Base-by-base conservation (phyloP, 2,888 invertebrate species). In the Drosophila formosana region DNA sequence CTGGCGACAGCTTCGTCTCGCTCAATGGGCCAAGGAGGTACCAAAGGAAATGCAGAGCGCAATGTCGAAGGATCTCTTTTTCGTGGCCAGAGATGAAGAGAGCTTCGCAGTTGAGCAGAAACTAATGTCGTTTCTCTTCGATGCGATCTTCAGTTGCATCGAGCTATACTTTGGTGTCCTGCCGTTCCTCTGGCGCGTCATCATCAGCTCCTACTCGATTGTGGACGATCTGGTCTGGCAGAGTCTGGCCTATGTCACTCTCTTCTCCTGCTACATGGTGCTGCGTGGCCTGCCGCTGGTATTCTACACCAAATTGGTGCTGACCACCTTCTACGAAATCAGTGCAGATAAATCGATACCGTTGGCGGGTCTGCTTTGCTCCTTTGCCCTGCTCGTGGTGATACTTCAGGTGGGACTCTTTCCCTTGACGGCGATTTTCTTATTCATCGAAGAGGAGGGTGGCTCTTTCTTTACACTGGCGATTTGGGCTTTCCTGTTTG, bases 331-430 rank as follows among this genome's bases (percentile, higher is more conserved):
- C 8, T 84, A 82, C 46, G 32, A 53, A 1, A 13, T 67, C 4
- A 26, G 61, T 18, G 41, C n/a, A 1, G 51, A 66, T 0, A 61
- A 66, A n/a, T 13, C 72, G 1, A 2, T 57, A 7, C 75, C 85
- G 0, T 3, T 89, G 18, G 52, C 88, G 13, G 85, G 89, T 0
- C 0, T 79, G 2, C 28, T 89, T 0, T 85, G 85, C 43, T 34
- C 72, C 0, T 39, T 68, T 5, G 39, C 58, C 0, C 64, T 85
- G 6, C 3, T 77, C 3, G 34, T 82, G 0, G 80, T 85, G 3
- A 43, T 85, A 5, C 1, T 75, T 2, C 89, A 85, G 47, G 66
- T 70, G 32, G 4, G 9, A 0, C 52, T 85, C 0, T 67, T 89
- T 0, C 85, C 85, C 3, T 0, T 81, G 1, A 82, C 78, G 0